Conservation (phyloP, 2,113 vertebrate species). For the Oxyruncus cristatus region DNA sequence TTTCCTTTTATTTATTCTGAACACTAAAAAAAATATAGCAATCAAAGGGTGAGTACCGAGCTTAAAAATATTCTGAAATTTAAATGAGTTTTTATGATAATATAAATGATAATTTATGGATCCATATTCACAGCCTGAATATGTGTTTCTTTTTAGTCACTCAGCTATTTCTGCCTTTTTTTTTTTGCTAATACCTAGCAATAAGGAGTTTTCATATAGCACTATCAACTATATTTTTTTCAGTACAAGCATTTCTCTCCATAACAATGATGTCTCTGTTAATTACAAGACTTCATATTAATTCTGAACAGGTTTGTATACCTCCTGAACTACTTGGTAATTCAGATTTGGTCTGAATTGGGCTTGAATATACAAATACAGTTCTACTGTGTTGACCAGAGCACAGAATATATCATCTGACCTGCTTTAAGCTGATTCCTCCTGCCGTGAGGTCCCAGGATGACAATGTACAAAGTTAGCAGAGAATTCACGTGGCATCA, state of each 20-base stretch:
- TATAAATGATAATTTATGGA: conserved; percentile 51
- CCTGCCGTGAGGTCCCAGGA: not conserved
- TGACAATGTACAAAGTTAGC: not conserved
- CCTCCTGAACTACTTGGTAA: not conserved
- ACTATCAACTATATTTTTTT: not conserved
- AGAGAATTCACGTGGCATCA: not conserved
- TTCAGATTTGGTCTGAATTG: not conserved
- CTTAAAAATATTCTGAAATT: conserved; percentile 53
- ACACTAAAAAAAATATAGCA: not conserved
- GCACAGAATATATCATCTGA: not conserved
- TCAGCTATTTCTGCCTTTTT: not conserved
- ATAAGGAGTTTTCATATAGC: not conserved
- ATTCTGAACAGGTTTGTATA: not conserved
- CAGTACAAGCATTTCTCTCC: not conserved
- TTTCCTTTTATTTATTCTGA: conserved; percentile 62
- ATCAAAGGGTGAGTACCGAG: conserved; percentile 32
- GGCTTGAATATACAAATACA: not conserved
- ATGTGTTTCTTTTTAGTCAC: not conserved
- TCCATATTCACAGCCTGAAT: not conserved
- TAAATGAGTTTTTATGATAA: conserved; percentile 56
- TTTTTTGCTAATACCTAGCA: not conserved
- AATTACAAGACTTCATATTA: not conserved
- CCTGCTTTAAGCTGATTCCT: not conserved
- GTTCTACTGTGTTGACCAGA: not conserved
- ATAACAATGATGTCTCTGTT: not conserved